Percentiles rank a stretch among this genome's conserved stretches.
Evolutionary conservation across 2,888 invertebrate genomes (phyloP).

Genomic region (Eulithis testata): DNA sequence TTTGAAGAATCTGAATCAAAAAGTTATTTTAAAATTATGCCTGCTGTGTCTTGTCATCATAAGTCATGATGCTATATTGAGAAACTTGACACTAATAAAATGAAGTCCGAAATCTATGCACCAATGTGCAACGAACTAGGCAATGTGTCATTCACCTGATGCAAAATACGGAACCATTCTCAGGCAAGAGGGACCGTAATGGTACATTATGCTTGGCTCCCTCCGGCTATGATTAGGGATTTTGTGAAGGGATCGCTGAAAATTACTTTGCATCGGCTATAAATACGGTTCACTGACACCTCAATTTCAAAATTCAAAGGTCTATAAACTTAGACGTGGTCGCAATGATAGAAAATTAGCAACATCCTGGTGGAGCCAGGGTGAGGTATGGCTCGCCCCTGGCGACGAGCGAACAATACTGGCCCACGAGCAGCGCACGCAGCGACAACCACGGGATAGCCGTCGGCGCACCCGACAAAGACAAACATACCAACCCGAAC

Average conservation of each 20-base stretch:
- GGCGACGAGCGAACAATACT: conserved; percentile 71
- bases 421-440: conserved; percentile 61
- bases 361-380: conserved; percentile 79
- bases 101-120: conserved; percentile 4
- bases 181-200: conserved; percentile 35
- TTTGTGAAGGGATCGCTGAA: conserved; percentile 57
- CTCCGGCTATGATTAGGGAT: conserved; percentile 64
- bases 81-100: not conserved
- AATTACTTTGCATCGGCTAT: conserved; percentile 61
- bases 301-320: conserved; percentile 77
- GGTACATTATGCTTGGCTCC: conserved; percentile 39
- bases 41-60: no score
- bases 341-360: conserved; percentile 84
- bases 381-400: conserved; percentile 77
- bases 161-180: conserved; percentile 30
- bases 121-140: conserved; percentile 4
- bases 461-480: conserved; percentile 61
- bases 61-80: not conserved
- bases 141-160: conserved; percentile 24
- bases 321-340: conserved; percentile 77
- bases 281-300: conserved; percentile 78
- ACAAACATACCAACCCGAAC: conserved; percentile 46
- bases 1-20: no score
- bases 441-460: conserved; percentile 61
- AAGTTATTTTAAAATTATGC: no score